A percentile compares a stretch with the other conserved stretches of the same genome.
These are phyloP conservation scores for Synergus umbraculus DNA, from an alignment of 2,888 invertebrate species.

Conservation along the genomic window DNA sequence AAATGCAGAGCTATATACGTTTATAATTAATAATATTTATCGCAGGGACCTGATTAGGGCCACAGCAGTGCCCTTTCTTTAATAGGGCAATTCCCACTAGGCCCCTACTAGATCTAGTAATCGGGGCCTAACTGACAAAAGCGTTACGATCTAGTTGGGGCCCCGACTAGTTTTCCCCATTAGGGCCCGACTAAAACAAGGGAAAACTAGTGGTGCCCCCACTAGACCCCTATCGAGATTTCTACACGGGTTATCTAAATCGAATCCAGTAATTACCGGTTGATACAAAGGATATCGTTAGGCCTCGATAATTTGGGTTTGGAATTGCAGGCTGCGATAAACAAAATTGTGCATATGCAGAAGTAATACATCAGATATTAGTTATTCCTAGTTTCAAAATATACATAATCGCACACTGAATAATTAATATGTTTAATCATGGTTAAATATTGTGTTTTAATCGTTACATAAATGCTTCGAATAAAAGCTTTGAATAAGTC, in stretches of 20 bases:
- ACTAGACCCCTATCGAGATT: no score
- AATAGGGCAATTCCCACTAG: no score
- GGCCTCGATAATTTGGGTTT: conserved; percentile 28
- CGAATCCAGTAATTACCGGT: conserved; percentile 38
- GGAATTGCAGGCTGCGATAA: conserved; percentile 15
- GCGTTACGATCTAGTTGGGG: no score
- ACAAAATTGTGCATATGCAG: not conserved
- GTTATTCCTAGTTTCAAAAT: conserved; percentile 9
- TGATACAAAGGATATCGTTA: conserved; percentile 34
- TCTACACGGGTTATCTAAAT: conserved; percentile 41
- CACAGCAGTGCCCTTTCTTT: no score
- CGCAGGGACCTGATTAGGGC: no score
- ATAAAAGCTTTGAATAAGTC: not conserved
- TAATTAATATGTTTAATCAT: not conserved
- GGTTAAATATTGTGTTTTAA: not conserved
- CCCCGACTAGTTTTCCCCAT: no score
- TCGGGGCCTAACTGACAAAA: no score
- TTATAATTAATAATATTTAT: no score
- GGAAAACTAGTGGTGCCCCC: no score
- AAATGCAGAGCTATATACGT: no score
- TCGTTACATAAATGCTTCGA: not conserved
- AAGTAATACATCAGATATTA: conserved; percentile 17
- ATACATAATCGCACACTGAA: not conserved
- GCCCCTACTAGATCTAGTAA: no score
- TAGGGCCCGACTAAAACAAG: no score